Evolutionary conservation across 1,140 invertebrate genomes (phyloP).

Genomic region (Heterodera carotae): DNA sequence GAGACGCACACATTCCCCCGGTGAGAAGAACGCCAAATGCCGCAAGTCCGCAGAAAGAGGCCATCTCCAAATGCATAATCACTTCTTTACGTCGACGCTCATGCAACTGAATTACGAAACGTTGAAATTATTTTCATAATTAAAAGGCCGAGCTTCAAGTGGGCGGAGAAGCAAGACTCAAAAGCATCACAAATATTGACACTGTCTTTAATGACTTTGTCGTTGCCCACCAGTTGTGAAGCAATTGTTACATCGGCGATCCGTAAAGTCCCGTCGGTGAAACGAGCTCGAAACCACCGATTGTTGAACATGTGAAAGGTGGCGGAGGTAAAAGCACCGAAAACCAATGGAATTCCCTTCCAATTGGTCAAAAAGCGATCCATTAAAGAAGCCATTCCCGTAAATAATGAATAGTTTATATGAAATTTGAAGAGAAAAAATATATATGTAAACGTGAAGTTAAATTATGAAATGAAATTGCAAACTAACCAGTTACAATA

Average conservation of each 20-base stretch:
- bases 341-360: slow-evolving; percentile 17
- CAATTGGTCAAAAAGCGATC: slow-evolving; percentile 21
- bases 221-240: not conserved
- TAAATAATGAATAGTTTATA: not conserved
- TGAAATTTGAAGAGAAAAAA: slow-evolving; percentile 2
- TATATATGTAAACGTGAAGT: not conserved
- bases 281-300: slow-evolving; percentile 5
- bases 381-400: slow-evolving; percentile 8
- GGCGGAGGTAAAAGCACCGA: not conserved
- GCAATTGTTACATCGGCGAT: not conserved
- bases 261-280: not conserved
- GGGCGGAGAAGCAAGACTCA: too few relatives aligned
- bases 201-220: slow-evolving; percentile 5
- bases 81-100: not conserved
- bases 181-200: not conserved
- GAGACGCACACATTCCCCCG: slow-evolving; percentile 7
- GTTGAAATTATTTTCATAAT: too few relatives aligned
- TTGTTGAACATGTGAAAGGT: not conserved
- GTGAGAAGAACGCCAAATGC: not conserved
- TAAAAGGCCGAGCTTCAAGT: too few relatives aligned
- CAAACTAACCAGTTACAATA: too few relatives aligned
- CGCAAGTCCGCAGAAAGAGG: not conserved
- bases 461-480: not conserved
- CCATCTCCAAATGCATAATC: not conserved
- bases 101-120: not conserved